Base-by-base conservation (phyloP, 1,140 invertebrate genomes). In the Batillaria attramentaria region DNA sequence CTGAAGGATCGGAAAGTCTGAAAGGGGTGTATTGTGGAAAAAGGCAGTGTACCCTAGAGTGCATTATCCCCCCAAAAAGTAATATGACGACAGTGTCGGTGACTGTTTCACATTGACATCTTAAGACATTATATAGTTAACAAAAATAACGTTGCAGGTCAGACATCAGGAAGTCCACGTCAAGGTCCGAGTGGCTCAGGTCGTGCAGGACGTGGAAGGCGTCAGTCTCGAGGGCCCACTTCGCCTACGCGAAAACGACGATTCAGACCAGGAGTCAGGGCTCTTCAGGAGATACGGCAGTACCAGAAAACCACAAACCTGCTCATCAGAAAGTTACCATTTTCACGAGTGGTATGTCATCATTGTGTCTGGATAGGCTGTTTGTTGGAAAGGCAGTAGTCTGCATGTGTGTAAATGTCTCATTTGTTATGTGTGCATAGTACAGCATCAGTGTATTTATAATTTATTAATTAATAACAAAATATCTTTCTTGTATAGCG, bases 291-390 rank as follows among this genome's bases (percentile, higher is more conserved):
- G 93, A 96, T 97, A 85, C 93, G 95, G 91, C 94, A 95, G 90
- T 96, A 95, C 91, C 95, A 96, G 88, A 96, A 96, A 87, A 94
- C 93, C 13, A 96, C 95, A 33, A 94, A 96, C 89, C 91, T 95
- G 89, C 91, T 95, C 43, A 94, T 96, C 89, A 93, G 94, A 86
- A 96, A 97, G 91, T 92, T 95, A 88, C 95, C 95, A 0, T 96
- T 97, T 93, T 94, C 96, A 88, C 94, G 95, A 79, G 91, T 96
- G 79, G 95, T 96, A 43, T 93, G 95, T 57, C 28, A 28, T 13
- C 33, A 16, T 66, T 66, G n/a, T n/a, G n/a, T n/a, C n/a, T n/a
- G n/a, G n/a, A n/a, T n/a, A 24, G n/a, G n/a, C 13, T 66, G 62
- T 8, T 10, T 31, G 13, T n/a, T 66, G 62, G 33, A n/a, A 18